Evolutionary conservation across 2,797 vertebrate species (phyloP).

Genomic region (Craterocephalus amniculus): DNA sequence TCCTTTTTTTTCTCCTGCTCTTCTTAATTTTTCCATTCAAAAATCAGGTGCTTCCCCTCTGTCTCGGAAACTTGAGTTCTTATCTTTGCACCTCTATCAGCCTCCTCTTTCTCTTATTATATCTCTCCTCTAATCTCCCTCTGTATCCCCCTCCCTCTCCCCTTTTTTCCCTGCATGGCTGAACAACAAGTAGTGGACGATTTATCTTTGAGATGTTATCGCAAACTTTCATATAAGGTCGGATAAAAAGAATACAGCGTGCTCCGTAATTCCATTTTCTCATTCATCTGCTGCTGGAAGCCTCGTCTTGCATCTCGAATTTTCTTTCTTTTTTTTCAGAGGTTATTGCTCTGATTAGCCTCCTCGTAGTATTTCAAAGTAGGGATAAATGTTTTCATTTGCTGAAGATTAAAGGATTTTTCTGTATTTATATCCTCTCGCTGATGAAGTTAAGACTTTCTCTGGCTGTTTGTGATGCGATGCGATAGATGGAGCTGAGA

Average conservation of each 20-base stretch:
- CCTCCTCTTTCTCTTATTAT: constrained; percentile 44
- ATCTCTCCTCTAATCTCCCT: constrained; percentile 58
- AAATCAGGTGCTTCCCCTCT: constrained; percentile 37
- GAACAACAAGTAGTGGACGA: constrained; percentile 61
- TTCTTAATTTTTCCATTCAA: constrained; percentile 43
- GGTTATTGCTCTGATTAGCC: constrained; percentile 71
- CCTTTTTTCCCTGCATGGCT: constrained; percentile 39
- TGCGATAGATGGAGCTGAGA: constrained; percentile 53
- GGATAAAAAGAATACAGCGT: constrained; percentile 57
- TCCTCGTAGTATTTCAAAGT: constrained; percentile 74
- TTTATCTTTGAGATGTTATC: constrained; percentile 76
- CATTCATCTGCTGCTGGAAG: constrained; percentile 49
- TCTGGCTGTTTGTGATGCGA: constrained; percentile 50
- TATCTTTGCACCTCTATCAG: constrained; percentile 68
- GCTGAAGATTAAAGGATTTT: constrained; percentile 76
- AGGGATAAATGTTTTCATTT: constrained; percentile 79
- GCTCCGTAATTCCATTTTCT: constrained; percentile 56
- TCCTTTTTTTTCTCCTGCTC: constrained; percentile 20
- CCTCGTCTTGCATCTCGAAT: constrained; percentile 34
- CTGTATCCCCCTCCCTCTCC: constrained; percentile 48
- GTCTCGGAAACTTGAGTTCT: constrained; percentile 56
- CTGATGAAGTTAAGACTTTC: constrained; percentile 75
- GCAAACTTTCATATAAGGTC: constrained; percentile 61
- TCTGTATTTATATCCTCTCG: constrained; percentile 66
- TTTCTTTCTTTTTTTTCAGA: constrained; percentile 18